Base-by-base conservation (phyloP, 2,888 invertebrate species). In the Lithophane leautieri region DNA sequence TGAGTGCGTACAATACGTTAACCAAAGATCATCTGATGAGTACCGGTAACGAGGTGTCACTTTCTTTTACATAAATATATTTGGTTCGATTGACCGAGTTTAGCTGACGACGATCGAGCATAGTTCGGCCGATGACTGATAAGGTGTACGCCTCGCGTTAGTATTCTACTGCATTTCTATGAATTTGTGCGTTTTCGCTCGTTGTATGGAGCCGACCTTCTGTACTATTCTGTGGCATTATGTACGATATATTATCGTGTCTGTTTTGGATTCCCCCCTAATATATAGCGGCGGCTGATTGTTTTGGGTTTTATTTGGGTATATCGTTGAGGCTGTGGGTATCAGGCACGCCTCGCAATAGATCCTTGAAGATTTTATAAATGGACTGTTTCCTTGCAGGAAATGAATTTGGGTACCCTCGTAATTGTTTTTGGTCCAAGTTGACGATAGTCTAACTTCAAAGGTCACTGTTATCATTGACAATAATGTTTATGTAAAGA, bases 191-290 rank as follows among this genome's bases (percentile, higher is more conserved):
- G 1, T 52, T 66, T 14, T 6, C 1, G 1, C 3, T 34, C 0
- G 2, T 34, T 70, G 19, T 34, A 11, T 47, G 11, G 8, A 73
- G 0, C 22, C 1, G 4, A 81, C 44, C 81, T 81, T 76, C 60
- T 81, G 34, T n/a, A 34, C 8, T 40, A 14, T 74, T 40, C 34
- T 44, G 1, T 19, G 25, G 1, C 34, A 19, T 84, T 61, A 80
- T 70, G 56, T 76, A 80, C 87, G 52, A 88, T 87, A 82, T 86
- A 88, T 86, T 86, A 86, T 84, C 80, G 75, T 82, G 85, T 81
- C 87, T 80, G 78, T 78, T 86, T 76, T 73, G 78, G 83, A 87
- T 87, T 72, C 62, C 54, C 68, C 58, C 58, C 69, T 87, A 85
- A 86, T 86, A 86, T 87, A 86, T 86, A 73, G 87, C 68, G 61